Base-by-base conservation (phyloP, 2,113 vertebrate genomes). In the Puntigrus tetrazona region DNA sequence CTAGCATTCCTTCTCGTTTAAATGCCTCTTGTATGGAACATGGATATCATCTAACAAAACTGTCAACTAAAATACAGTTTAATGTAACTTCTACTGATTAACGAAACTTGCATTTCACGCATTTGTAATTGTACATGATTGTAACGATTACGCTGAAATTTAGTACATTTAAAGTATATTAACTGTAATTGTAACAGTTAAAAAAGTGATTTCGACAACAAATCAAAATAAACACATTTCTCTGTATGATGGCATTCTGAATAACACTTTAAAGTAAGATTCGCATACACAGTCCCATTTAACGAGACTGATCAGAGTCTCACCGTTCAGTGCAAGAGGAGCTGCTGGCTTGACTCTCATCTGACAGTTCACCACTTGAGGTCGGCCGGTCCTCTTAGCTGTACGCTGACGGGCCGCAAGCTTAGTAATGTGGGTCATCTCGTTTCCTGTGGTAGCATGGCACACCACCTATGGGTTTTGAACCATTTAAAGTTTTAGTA, bases 341-440 rank as follows among this genome's bases (percentile, higher is more conserved):
- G 94, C 91, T 0, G 93, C 92, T 47, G 94, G 96, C 91, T 97
- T 98, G 75, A 97, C 92, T 90, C 97, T 96, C 96, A 98, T 97
- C 83, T 97, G 96, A 84, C 96, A 98, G 91, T 98, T 98, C 88
- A 98, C 96, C 88, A 98, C 90, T 55, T 95, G 92, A 69, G 90
- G 91, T 43, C 91, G 93, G 34, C 96, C 96, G 0, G 91, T 94
- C 92, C 92, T 97, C 92, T 96, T 98, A 76, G 96, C 96, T 89
- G 93, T 95, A 47, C 95, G 95, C 91, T 98, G 97, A 11, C 96
- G 94, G 61, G 97, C 96, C 86, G 97, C 95, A 81, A 98, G 93
- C 76, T 97, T 96, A 83, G 97, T 95, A 82, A 97, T 90, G 55
- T 94, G 92, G 11, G 92, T 89, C 0, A 93, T 95, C 86, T 97